Evolutionary conservation across 2,888 invertebrate genomes (phyloP).

Genomic region (Dryococelus australis): DNA sequence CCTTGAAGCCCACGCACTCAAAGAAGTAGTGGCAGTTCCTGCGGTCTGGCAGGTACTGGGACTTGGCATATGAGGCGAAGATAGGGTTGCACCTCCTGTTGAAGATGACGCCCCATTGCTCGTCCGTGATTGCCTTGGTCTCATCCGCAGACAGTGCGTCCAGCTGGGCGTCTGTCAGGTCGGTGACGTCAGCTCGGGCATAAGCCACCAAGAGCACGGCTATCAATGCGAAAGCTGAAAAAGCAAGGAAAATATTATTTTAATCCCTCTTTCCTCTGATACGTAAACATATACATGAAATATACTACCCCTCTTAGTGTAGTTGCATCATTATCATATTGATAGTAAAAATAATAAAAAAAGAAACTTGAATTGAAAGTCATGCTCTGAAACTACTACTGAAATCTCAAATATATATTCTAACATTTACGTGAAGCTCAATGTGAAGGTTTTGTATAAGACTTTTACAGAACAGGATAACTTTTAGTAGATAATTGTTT

Average conservation of each 20-base stretch:
- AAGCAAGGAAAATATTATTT: background rate
- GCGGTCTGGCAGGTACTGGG: constrained; percentile 22
- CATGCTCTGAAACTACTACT: no score
- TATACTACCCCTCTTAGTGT: no score
- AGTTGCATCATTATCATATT: no score
- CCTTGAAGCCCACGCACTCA: constrained; percentile 24
- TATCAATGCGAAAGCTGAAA: background rate
- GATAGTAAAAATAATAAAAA: no score
- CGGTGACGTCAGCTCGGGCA: constrained; percentile 20
- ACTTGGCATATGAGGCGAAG: background rate
- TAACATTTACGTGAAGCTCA: no score
- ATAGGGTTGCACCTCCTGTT: background rate
- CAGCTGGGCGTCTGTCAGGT: constrained; percentile 11
- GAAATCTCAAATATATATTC: no score
- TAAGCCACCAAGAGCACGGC: constrained; percentile 11
- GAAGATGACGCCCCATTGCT: constrained; percentile 19
- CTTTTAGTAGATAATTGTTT: no score
- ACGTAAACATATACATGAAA: no score
- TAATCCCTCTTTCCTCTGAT: background rate
- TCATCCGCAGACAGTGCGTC: background rate
- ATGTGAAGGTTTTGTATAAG: no score
- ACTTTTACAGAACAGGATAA: no score
- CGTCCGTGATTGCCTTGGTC: background rate
- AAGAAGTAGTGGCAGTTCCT: constrained; percentile 23
- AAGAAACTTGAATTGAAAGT: no score